Percentiles rank a stretch among this genome's conserved stretches.
These are phyloP conservation scores for Alfaro cultratus DNA, from an alignment of 2,797 vertebrate species.

Conservation along the genomic window DNA sequence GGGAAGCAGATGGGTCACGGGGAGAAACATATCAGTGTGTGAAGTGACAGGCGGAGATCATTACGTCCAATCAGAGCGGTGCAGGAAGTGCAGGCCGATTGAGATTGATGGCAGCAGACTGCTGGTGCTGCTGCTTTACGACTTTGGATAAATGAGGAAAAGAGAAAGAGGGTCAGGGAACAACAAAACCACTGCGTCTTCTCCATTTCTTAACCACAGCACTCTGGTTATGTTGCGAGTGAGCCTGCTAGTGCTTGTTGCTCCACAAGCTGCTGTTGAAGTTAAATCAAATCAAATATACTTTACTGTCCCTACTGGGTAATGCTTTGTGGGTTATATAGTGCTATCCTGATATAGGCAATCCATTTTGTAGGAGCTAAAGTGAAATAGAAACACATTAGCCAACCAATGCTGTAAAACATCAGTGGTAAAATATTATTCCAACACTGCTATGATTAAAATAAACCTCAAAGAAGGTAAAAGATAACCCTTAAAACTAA, in stretches of 20 bases:
- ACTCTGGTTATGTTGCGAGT: conserved; percentile 22
- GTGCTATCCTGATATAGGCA: background rate
- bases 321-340: conserved; percentile 3
- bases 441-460: background rate
- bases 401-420: background rate
- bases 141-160: conserved; percentile 74
- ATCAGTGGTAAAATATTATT: background rate
- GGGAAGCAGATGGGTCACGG: conserved; percentile 73
- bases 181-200: conserved; percentile 68
- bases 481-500: background rate
- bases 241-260: conserved; percentile 8
- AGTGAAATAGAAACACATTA: background rate
- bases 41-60: conserved; percentile 77
- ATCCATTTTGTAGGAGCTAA: conserved; percentile 4
- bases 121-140: conserved; percentile 57
- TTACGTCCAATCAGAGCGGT: conserved; percentile 76
- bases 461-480: background rate
- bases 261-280: background rate
- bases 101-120: conserved; percentile 74
- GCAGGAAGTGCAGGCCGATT: conserved; percentile 71
- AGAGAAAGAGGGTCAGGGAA: conserved; percentile 59
- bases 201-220: conserved; percentile 53
- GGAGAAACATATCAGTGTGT: conserved; percentile 67
- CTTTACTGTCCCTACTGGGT: conserved; percentile 2
- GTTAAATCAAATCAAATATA: background rate